Base-by-base conservation (phyloP, 2,797 vertebrate species). In the Oreortyx pictus region DNA sequence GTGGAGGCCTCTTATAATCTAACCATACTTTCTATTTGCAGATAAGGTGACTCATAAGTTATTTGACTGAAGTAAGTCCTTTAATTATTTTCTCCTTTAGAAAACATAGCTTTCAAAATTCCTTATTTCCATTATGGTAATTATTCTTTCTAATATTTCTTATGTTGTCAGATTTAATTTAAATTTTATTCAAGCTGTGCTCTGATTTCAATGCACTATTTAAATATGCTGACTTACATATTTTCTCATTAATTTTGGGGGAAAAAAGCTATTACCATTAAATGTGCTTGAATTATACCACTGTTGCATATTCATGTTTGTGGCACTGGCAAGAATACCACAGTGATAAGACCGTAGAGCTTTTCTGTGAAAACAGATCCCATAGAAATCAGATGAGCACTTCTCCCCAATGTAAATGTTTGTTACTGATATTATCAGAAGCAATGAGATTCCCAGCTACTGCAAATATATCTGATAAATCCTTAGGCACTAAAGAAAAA, bases 141-240 rank as follows among this genome's bases (percentile, higher is more conserved):
- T 78, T 70, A 76, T 15, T 31, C 43, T n/a, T 73, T 91, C 68
- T 67, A 57, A 2, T 57, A 60, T 94, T 90, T 87, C 41, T 75
- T 46, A 29, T 72, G 50, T 86, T 86, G 90, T 54, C 85, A 93
- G 76, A 88, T 81, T 86, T 81, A 92, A 94, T 94, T 94, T 93
- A 83, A 93, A 89, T 94, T 91, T 89, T 93, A 81, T 90, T 88
- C 87, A 85, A 78, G 77, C 84, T 91, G 84, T 82, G 82, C 79
- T 95, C 76, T 92, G 71, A 87, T 94, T 95, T 95, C 82, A 95
- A 54, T 91, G 66, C 31, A 52, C 93, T 92, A 96, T 94, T 93
- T 92, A 94, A 94, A 94, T 93, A 90, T 85, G 93, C 93, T 90
- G 95, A 94, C 75, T 93, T 95, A 87, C 31, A 72, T 86, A 92